Evolutionary conservation across 2,888 invertebrate genomes (phyloP).

Genomic region (Tenthredo amoena): DNA sequence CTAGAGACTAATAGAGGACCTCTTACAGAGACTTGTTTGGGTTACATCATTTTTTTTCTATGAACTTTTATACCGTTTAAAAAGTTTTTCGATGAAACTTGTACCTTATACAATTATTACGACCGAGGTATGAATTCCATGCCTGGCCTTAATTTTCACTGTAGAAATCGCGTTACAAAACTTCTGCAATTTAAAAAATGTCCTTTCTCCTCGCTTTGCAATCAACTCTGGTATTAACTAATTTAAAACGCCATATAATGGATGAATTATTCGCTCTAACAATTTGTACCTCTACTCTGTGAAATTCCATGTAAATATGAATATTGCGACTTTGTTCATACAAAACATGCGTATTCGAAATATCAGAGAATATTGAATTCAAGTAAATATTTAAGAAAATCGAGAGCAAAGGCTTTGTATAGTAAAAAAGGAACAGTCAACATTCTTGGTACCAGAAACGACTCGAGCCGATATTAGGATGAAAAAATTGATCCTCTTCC

Average conservation of each 20-base stretch:
- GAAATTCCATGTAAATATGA: neutral
- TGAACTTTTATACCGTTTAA: neutral
- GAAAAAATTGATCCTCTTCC: constrained; percentile 31
- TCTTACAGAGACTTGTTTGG: neutral
- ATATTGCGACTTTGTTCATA: neutral
- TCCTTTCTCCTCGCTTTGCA: neutral
- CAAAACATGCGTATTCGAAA: neutral
- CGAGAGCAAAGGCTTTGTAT: neutral
- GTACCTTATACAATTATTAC: neutral
- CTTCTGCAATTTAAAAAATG: neutral
- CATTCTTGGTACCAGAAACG: neutral
- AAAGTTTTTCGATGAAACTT: neutral
- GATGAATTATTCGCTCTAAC: neutral
- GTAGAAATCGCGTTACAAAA: neutral
- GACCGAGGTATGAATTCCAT: neutral
- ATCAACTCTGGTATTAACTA: neutral
- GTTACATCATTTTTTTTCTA: neutral
- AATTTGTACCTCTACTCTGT: neutral
- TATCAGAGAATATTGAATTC: neutral
- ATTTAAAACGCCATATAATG: neutral
- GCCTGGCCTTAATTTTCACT: neutral
- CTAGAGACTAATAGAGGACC: neutral
- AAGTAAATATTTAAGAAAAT: neutral
- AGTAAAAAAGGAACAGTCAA: neutral
- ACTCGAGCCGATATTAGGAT: constrained; percentile 15